Evolutionary conservation across 2,888 invertebrate genomes (phyloP), one percentile per base, ranked within the genome.

Genomic region (Apomyelois bistriatella): DNA sequence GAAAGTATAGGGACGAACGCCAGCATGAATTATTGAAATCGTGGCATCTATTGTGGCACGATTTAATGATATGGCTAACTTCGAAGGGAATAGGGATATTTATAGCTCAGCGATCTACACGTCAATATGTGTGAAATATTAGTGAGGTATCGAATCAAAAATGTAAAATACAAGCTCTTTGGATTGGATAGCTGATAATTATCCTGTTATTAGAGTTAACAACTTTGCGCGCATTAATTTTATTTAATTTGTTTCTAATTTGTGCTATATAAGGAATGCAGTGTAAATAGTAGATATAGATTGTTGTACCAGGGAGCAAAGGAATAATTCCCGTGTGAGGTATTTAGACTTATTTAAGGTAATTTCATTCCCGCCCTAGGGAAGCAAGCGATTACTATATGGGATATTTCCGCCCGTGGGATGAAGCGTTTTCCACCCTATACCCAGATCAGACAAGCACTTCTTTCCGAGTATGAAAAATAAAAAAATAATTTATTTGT

Each of bases 21-120:
- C 66, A 22, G 64, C 65, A 70, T 76, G 74, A 81, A 76, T 79
- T 81, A 82, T 80, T 71, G 72, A 76, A 78, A 77, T 71, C 65
- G 68, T 63, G 62, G 68, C 72, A 74, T 76, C 72, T 72, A 59
- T 68, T 17, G 63, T 66, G 63, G 70, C 62, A 58, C 59, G 65
- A 62, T 54, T 64, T 81, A 81, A 81, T 82, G 69, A 80, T 76
- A 79, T 63, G 66, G 71, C 69, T 72, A 64, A 63, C 62, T 61
- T 57, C 60, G 59, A 60, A 65, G 54, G 55, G 56, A 47, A 43
- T 17, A 36, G 22, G 53, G 30, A 46, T 53, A 58, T 59, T 57
- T 57, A 51, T 56, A 56, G 49, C 56, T 48, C 13, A 38, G 40
- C 32, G 16, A 41, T 50, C 40, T 50, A 50, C 40, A 32, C 41